Conservation (phyloP, 2,888 invertebrate genomes). For the Teinopalpus imperialis region DNA sequence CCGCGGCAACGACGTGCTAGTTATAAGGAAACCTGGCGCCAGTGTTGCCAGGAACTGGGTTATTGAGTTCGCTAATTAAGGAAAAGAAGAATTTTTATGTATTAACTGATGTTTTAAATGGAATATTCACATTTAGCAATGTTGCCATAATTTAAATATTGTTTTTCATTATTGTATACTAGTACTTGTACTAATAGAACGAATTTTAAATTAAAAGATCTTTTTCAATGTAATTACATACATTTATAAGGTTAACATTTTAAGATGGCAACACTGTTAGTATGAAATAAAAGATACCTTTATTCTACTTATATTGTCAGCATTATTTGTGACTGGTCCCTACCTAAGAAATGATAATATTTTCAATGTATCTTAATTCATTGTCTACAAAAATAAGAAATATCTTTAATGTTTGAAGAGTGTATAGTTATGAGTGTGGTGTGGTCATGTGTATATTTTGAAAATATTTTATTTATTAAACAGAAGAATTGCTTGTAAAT, state of each 20-base stretch:
- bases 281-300: too few relatives aligned
- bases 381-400: too few relatives aligned
- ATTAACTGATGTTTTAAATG: neutral
- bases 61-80: slow-evolving; percentile 78
- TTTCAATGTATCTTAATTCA: too few relatives aligned
- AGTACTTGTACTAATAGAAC: too few relatives aligned
- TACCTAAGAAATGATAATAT: slow-evolving; percentile 1
- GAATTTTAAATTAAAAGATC: too few relatives aligned
- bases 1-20: slow-evolving; percentile 85
- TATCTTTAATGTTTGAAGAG: too few relatives aligned
- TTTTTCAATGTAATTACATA: too few relatives aligned
- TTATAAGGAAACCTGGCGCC: slow-evolving; percentile 92
- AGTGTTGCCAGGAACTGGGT: slow-evolving; percentile 91
- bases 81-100: neutral
- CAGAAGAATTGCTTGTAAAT: too few relatives aligned
- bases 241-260: too few relatives aligned
- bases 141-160: too few relatives aligned
- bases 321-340: slow-evolving; percentile 5
- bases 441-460: neutral
- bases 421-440: neutral
- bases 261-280: neutral
- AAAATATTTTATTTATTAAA: too few relatives aligned
- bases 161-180: too few relatives aligned
- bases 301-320: neutral
- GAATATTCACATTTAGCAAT: neutral